A percentile compares a stretch with the other conserved stretches of the same genome.
Conservation (phyloP, 2,888 invertebrate genomes). For the Ochropleura leucogaster region DNA sequence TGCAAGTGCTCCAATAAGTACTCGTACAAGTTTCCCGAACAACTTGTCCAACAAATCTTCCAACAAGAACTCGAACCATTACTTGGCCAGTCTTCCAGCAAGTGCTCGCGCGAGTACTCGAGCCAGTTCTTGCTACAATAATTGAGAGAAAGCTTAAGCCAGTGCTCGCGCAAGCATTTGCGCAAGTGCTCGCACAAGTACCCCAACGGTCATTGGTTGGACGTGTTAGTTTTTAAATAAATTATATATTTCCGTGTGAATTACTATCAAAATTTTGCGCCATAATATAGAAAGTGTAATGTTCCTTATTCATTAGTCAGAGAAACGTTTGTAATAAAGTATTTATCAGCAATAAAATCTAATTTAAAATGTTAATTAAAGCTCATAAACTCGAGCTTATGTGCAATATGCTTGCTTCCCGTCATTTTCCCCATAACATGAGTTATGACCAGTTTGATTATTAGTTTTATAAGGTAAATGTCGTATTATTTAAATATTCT, state of each 20-base stretch:
- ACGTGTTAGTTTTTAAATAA: not conserved
- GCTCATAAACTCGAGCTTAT: conserved; percentile 11
- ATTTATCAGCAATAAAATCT: conserved; percentile 11
- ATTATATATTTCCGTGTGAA: not conserved
- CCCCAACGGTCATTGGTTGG: no score
- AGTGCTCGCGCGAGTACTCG: no score
- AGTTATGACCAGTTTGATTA: conserved; percentile 4
- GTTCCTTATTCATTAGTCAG: not conserved
- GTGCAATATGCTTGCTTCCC: not conserved
- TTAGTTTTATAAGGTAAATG: conserved; percentile 32
- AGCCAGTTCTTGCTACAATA: no score
- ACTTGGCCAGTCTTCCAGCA: no score
- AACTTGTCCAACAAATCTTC: no score
- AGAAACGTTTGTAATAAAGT: conserved; percentile 5
- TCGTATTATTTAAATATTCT: conserved; percentile 31
- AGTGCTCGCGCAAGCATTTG: no score
- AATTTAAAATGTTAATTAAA: conserved; percentile 15
- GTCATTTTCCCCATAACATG: conserved; percentile 9
- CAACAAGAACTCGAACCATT: no score
- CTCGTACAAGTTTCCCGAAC: no score
- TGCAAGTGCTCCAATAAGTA: no score
- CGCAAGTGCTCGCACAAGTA: no score
- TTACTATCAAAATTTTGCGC: not conserved
- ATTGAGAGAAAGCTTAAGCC: no score
- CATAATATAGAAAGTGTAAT: not conserved